These are phyloP conservation scores for Apogon talboti DNA, from an alignment of 2,797 vertebrate species.

Conservation along the genomic window DNA sequence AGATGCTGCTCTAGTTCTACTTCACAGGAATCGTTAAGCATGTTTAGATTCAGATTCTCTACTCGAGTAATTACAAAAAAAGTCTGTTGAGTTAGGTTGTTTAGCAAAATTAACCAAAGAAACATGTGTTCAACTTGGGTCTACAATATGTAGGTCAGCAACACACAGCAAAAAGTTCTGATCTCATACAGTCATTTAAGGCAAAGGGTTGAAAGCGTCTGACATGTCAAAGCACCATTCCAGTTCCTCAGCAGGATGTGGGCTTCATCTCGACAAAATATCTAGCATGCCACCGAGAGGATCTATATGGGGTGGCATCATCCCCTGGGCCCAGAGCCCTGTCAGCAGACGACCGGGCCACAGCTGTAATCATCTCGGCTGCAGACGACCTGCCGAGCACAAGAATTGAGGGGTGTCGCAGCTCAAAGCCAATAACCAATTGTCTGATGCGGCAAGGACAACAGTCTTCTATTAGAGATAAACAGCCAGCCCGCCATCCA, in stretches of 20 bases:
- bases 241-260: constrained; percentile 57
- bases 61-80: neutral
- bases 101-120: neutral
- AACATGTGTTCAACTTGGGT: constrained; percentile 4
- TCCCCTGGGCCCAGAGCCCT: constrained; percentile 49
- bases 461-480: constrained; percentile 31
- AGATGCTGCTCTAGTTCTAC: constrained; percentile 6
- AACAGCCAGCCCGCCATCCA: constrained; percentile 18
- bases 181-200: constrained; percentile 25
- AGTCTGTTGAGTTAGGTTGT: neutral
- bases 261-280: constrained; percentile 51
- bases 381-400: constrained; percentile 48
- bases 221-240: constrained; percentile 46
- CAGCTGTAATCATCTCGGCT: constrained; percentile 67
- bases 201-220: constrained; percentile 37
- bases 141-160: constrained; percentile 36
- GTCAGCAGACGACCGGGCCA: constrained; percentile 49
- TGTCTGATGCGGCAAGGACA: constrained; percentile 38
- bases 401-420: constrained; percentile 23
- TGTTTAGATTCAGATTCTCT: neutral
- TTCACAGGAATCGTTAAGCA: neutral
- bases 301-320: constrained; percentile 69
- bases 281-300: constrained; percentile 35
- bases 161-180: constrained; percentile 11
- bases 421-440: constrained; percentile 47